These are phyloP conservation scores for Triplophysa tibetana DNA, from an alignment of 2,113 vertebrate genomes.

Conservation along the genomic window DNA sequence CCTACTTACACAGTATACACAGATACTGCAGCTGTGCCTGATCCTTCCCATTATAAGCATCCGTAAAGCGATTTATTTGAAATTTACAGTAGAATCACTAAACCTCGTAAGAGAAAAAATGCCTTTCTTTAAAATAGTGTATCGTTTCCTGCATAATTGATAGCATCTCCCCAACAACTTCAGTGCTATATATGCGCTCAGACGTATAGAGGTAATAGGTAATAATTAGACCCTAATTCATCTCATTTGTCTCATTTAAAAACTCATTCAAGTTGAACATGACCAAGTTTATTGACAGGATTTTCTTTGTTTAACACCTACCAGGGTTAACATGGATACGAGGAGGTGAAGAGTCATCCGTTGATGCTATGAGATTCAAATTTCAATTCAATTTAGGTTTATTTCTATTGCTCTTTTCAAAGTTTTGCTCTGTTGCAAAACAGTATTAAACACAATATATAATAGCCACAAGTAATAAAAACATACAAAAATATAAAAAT, in stretches of 20 bases:
- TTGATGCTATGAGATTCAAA: too few species aligned
- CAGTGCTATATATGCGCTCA: not conserved
- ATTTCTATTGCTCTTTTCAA: too few species aligned
- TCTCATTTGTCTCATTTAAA: not conserved
- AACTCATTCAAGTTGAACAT: too few species aligned
- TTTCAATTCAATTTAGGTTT: too few species aligned
- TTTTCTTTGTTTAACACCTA: too few species aligned
- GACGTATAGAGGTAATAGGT: not conserved
- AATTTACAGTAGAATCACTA: not conserved
- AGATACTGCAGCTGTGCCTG: not conserved
- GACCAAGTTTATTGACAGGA: too few species aligned
- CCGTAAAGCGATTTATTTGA: not conserved
- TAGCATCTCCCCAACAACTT: not conserved
- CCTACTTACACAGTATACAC: not conserved
- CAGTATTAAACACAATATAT: too few species aligned
- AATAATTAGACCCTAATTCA: slow-evolving; percentile 12
- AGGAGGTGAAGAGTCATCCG: too few species aligned
- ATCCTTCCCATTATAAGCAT: not conserved
- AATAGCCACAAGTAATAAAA: too few species aligned
- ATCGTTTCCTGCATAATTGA: not conserved
- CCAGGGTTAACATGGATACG: too few species aligned
- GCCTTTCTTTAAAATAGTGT: not conserved
- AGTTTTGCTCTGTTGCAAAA: too few species aligned
- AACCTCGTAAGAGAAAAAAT: not conserved
- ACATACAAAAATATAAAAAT: too few species aligned